phyloP scores from a whole-genome alignment of 2,888 invertebrate genomes.

The Acleris sparsana region DNA sequence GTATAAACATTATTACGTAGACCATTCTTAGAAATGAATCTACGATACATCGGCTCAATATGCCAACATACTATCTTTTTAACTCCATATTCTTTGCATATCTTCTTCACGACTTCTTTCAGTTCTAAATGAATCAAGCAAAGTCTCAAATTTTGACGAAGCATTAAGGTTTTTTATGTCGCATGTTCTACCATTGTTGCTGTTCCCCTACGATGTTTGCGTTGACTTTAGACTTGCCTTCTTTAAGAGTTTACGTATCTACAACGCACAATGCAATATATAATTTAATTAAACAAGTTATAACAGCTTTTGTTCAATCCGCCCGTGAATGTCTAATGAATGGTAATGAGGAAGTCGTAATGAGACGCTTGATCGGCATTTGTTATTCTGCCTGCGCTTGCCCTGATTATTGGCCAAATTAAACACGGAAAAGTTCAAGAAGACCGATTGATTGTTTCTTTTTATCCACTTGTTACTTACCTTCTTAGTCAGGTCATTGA shows the following conservation, averaged over 20 bases:
- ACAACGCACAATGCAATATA: too few relatives aligned
- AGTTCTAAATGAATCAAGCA: not conserved
- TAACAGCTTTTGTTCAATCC: not conserved
- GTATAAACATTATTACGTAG: too few relatives aligned
- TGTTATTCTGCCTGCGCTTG: constrained; percentile 4
- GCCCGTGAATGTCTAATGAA: constrained; percentile 4
- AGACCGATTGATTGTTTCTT: constrained; percentile 6
- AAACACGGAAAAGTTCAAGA: not conserved
- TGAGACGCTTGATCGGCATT: constrained; percentile 8
- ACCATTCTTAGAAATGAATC: too few relatives aligned
- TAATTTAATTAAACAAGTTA: not conserved
- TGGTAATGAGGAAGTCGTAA: constrained; percentile 7
- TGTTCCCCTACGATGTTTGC: too few relatives aligned
- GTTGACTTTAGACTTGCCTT: too few relatives aligned
- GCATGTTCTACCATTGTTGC: too few relatives aligned
- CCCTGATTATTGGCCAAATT: constrained; percentile 10
- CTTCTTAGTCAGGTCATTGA: not conserved
- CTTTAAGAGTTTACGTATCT: too few relatives aligned
- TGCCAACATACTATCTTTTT: too few relatives aligned
- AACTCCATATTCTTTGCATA: too few relatives aligned
- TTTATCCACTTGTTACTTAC: not conserved
- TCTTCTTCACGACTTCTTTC: too few relatives aligned
- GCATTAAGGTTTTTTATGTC: too few relatives aligned
- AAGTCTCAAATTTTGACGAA: not conserved
- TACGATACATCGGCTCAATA: too few relatives aligned